Evolutionary conservation across 2,797 vertebrate species (phyloP), one percentile per base, ranked within the genome.

Genomic region (Sebastiscus albofasciatus): DNA sequence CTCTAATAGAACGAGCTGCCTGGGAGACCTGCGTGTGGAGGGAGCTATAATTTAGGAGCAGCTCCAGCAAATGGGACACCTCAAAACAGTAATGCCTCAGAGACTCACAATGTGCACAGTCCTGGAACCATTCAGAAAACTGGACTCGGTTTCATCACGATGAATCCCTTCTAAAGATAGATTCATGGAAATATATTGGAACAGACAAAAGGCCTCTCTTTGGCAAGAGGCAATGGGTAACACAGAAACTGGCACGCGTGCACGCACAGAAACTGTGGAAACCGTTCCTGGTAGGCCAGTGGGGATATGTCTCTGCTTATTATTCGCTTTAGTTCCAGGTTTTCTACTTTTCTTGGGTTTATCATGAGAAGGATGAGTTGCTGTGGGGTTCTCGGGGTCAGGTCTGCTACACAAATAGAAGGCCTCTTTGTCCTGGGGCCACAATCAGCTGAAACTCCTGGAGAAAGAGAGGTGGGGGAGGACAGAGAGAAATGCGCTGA

Each of bases 261-360:
- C 73, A 75, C 29, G 64, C 54, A 80, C 81, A 79, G 71, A 87
- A 69, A 87, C 82, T 2, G 74, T 80, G 72, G 60, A 87, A 72
- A 82, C 81, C 39, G 3, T 84, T 62, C 81, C 85, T 78, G 69
- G 67, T 70, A 88, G 73, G 89, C 93, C 79, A 80, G 79, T 84
- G 86, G 91, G 84, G 90, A 92, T 88, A 88, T 92, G 92, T 93
- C 88, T 90, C 90, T 84, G 86, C 87, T 79, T 86, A 77, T 92
- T 91, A 91, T 80, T 88, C 5, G 58, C 80, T 87, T 90, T 75
- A 31, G 72, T 81, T 90, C 77, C 80, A 79, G 79, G 72, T 83
- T 85, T 75, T 75, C 79, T 67, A 75, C 68, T 89, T 93, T 90
- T 90, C 80, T 84, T 75, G 73, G 83, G 82, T 90, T 90, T 90